Evolutionary conservation across 1,140 invertebrate genomes (phyloP).

Genomic region (Drosophila ironensis): DNA sequence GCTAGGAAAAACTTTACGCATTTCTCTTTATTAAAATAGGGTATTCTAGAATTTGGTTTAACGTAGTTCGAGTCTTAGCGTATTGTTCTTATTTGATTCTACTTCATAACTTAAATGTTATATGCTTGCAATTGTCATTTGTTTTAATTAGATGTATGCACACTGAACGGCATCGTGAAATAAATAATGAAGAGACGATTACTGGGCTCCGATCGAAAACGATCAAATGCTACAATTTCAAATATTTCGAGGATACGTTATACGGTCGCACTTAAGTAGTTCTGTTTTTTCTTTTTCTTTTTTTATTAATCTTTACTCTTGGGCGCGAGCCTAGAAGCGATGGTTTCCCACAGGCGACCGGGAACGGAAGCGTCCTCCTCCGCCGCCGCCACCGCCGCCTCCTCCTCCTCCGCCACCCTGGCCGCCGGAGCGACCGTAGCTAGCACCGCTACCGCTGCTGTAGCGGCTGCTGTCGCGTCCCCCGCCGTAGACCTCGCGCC

Average conservation of each 20-base stretch:
- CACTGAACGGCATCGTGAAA: slow-evolving; percentile 18
- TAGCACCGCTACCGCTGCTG: slow-evolving; percentile 78
- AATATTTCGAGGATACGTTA: slow-evolving; percentile 33
- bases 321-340: slow-evolving; percentile 67
- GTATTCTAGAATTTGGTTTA: slow-evolving; percentile 45
- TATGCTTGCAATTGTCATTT: slow-evolving; percentile 43
- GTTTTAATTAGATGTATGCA: slow-evolving; percentile 8
- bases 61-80: slow-evolving; percentile 35
- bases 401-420: slow-evolving; percentile 73
- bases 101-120: slow-evolving; percentile 43
- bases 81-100: slow-evolving; percentile 42
- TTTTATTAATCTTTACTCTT: slow-evolving; percentile 45
- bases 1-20: slow-evolving; percentile 28
- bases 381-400: slow-evolving; percentile 68
- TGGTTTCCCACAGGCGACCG: slow-evolving; percentile 69
- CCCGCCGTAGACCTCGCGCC: slow-evolving; percentile 78
- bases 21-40: slow-evolving; percentile 42
- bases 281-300: no score
- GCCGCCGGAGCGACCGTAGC: slow-evolving; percentile 80
- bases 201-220: slow-evolving; percentile 38
- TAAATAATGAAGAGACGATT: slow-evolving; percentile 40
- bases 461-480: slow-evolving; percentile 81
- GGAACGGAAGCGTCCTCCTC: slow-evolving; percentile 75
- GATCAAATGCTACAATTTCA: slow-evolving; percentile 33
- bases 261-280: slow-evolving; percentile 45